Base-by-base conservation (phyloP, 2,797 vertebrate genomes). In the Caiman crocodilus region DNA sequence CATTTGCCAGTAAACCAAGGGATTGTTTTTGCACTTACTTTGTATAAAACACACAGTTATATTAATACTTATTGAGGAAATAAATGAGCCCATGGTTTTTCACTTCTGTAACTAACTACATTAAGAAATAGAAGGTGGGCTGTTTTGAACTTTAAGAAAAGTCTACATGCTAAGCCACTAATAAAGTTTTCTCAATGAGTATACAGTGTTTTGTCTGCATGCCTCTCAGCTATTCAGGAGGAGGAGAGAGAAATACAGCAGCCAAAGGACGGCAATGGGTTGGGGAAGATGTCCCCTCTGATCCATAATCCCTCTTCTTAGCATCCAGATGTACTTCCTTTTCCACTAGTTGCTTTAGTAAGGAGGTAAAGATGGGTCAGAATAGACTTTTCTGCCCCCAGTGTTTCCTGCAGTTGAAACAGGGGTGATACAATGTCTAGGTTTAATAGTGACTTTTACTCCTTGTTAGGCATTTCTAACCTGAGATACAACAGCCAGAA, bases 121-220 rank as follows among this genome's bases (percentile, higher is more conserved):
- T 32, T 90, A 67, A 87, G 42, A 92, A 92, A 80, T 16, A 87
- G 57, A 95, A 93, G 84, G 30, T 35, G 76, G n/a, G 14, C 32
- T 79, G 8, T 87, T 57, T 50, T 75, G 55, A 90, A 77, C 2
- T 64, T 95, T 23, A 87, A 75, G 93, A 96, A 95, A 23, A 61
- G 77, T 55, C 61, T 90, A 25, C 82, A 89, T 92, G 17, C 75
- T 91, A 90, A 88, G 69, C 65, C 59, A 78, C 67, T 96, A 79
- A 30, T 56, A 69, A 82, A 59, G 79, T 94, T 94, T 95, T 50
- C 28, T 87, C 85, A 80, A 75, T 73, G 42, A 74, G 63, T 94
- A 25, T 6, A 1, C 73, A 25, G 71, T 79, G n/a, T 80, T 90
- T 85, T 56, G 85, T 79, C 18, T 90, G n/a, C 50, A 55, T 86